phyloP scores from a whole-genome alignment of 2,113 vertebrate genomes.

The Lathamus discolor region DNA sequence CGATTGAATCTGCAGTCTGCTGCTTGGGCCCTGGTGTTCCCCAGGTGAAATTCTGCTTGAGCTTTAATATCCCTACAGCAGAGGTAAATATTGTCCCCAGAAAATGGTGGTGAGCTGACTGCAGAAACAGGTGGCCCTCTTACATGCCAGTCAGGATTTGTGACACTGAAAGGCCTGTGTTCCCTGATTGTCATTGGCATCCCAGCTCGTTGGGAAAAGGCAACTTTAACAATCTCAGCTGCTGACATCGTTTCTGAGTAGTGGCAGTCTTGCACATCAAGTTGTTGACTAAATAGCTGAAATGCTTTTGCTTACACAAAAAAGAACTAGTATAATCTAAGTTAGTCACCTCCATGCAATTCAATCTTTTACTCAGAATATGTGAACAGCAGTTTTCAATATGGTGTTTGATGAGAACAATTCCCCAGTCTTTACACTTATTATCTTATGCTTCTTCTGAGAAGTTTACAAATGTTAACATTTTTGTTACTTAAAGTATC shows the following conservation, averaged over 20 bases:
- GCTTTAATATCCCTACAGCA: not conserved
- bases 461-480: not conserved
- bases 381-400: not conserved
- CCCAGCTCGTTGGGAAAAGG: not conserved
- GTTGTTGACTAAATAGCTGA: not conserved
- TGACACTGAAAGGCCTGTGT: not conserved
- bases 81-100: not conserved
- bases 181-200: not conserved
- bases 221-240: not conserved
- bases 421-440: not conserved
- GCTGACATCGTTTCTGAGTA: not conserved
- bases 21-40: not conserved
- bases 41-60: not conserved
- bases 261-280: accelerated
- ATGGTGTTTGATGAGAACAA: not conserved
- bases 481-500: not conserved
- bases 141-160: not conserved
- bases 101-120: not conserved
- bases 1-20: not conserved
- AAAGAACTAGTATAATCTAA: not conserved
- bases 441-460: not conserved
- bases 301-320: not conserved
- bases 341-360: not conserved
- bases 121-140: not conserved
- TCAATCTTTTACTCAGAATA: not conserved